Evolutionary conservation across 1,140 invertebrate genomes (phyloP).

Genomic region (Scylla paramamosain): DNA sequence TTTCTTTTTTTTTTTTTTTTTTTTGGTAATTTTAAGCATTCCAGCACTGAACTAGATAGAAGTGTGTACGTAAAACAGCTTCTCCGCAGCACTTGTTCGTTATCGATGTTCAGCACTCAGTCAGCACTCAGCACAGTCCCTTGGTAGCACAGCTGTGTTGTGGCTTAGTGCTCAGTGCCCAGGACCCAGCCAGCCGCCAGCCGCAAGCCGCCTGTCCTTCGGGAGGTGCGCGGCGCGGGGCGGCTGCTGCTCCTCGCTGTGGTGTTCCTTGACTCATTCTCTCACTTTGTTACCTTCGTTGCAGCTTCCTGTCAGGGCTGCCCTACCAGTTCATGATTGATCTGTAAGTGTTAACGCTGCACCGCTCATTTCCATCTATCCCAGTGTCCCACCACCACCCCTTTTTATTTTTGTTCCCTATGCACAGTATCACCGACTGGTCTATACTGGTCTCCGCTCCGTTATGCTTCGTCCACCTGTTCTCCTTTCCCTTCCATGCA

Average conservation of each 20-base stretch:
- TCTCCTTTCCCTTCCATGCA: neutral
- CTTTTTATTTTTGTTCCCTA: neutral
- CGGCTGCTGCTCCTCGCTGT: neutral
- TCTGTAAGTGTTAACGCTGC: conserved; percentile 51
- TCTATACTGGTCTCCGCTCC: too few species aligned
- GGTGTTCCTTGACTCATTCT: neutral
- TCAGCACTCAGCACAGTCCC: too few species aligned
- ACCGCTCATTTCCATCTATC: neutral
- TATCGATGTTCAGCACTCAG: too few species aligned
- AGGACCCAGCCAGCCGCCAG: neutral
- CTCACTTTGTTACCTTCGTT: conserved; percentile 16
- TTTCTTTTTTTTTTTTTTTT: too few species aligned
- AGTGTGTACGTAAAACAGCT: too few species aligned
- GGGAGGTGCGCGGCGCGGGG: neutral
- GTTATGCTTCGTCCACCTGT: neutral
- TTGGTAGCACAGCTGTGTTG: too few species aligned
- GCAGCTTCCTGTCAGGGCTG: conserved; percentile 59
- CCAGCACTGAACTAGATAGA: too few species aligned
- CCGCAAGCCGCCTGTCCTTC: neutral
- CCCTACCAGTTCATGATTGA: conserved; percentile 67
- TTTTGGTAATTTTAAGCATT: too few species aligned
- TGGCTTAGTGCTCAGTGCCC: neutral
- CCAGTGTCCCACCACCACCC: neutral
- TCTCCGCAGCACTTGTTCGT: too few species aligned
- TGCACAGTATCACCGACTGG: too few species aligned